These are phyloP conservation scores for Agapornis canus DNA, from an alignment of 2,797 vertebrate genomes.

Conservation along the genomic window DNA sequence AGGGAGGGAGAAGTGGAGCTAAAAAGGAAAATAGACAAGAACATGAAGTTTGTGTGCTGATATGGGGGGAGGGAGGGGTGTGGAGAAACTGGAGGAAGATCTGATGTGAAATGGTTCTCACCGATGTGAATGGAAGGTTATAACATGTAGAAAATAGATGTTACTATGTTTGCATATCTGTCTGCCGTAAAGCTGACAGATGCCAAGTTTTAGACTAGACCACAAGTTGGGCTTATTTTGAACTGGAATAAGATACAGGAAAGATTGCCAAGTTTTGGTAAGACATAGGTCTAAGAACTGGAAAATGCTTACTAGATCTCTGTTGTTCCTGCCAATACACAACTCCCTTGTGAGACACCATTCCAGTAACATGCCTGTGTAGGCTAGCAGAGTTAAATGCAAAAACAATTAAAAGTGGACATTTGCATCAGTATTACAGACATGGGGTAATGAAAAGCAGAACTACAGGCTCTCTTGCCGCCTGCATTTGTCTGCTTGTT, in stretches of 20 bases:
- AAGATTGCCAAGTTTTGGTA: neutral
- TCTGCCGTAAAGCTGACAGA: neutral
- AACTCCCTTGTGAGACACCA: neutral
- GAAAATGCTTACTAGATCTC: neutral
- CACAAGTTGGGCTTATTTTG: neutral
- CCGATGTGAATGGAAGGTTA: neutral
- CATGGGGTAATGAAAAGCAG: neutral
- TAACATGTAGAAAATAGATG: neutral
- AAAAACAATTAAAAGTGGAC: neutral
- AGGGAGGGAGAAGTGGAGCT: neutral
- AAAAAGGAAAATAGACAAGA: slow-evolving; percentile 1
- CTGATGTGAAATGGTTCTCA: neutral
- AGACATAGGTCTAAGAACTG: neutral
- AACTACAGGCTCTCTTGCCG: neutral
- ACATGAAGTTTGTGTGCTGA: neutral
- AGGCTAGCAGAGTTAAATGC: neutral
- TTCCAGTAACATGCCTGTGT: neutral
- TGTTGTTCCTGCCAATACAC: neutral
- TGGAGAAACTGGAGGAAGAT: neutral
- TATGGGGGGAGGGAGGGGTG: neutral
- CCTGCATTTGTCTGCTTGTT: neutral
- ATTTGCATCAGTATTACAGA: neutral
- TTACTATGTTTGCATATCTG: neutral
- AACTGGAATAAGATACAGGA: neutral
- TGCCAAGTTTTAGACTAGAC: neutral